Percentiles rank a stretch among this genome's conserved stretches.
Conservation (phyloP, 1,140 invertebrate species). For the Spodoptera litura region DNA sequence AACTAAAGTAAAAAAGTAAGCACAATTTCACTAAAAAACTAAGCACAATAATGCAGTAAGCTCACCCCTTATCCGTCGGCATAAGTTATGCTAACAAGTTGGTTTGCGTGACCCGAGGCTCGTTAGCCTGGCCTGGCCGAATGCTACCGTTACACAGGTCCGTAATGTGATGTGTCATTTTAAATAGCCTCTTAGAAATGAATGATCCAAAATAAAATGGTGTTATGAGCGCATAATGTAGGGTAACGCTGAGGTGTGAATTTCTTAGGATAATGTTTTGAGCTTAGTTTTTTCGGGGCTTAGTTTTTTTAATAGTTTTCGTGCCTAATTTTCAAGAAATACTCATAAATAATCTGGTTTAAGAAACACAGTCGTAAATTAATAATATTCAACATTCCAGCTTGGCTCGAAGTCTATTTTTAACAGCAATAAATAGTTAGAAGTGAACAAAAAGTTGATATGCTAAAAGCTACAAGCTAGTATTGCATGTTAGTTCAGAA, state of each 20-base stretch:
- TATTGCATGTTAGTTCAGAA: neutral
- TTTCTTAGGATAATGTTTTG: constrained; percentile 9
- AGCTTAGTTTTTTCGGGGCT: constrained; percentile 5
- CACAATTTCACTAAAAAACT: constrained; percentile 53
- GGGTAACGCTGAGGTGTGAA: constrained; percentile 1
- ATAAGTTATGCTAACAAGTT: constrained; percentile 63
- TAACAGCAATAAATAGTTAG: neutral
- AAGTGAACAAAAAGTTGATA: constrained; percentile 9
- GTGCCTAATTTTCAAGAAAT: no score
- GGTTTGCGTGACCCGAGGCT: constrained; percentile 57
- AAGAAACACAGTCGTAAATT: neutral
- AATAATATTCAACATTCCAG: neutral
- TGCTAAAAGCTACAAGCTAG: neutral
- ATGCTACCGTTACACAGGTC: constrained; percentile 26
- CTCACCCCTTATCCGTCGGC: constrained; percentile 57
- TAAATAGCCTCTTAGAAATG: constrained; percentile 57
- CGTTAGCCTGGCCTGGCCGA: constrained; percentile 35
- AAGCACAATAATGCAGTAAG: constrained; percentile 60
- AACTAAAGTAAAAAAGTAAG: constrained; percentile 49
- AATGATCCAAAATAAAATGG: constrained; percentile 41
- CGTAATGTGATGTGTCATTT: constrained; percentile 55
- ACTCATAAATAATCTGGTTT: no score
- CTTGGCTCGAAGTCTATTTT: neutral
- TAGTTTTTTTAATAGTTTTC: neutral
- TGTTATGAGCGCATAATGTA: constrained; percentile 13